Evolutionary conservation across 2,888 invertebrate species (phyloP), one percentile per base, ranked within the genome.

Genomic region (Chaitophorus viminalis): DNA sequence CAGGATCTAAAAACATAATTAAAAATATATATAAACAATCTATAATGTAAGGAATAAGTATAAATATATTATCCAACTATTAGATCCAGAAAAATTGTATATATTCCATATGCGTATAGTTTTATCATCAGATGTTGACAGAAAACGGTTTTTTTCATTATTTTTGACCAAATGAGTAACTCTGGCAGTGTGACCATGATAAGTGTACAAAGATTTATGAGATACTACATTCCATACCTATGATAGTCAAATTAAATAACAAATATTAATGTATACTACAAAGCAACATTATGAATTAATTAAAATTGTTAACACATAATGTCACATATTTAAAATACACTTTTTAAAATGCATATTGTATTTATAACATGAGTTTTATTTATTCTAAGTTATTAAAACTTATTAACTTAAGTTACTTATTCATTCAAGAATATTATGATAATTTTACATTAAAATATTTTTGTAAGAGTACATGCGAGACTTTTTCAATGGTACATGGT

Each of bases 41-140:
- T 1, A 36, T 33, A 52, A 33, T n/a, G 5, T 54, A 17, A 33
- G 29, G 29, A 85, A 86, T 46, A 11, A 82, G 52, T 14, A 60
- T 21, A 60, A 75, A 39, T 17, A 72, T 87, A 60, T 54, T 46
- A 31, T 87, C n/a, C n/a, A n/a, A 87, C 87, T 60, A 52, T 74
- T n/a, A 74, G 31, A 65, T 52, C 81, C 60, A n/a, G 82, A 52
- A 31, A 75, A 77, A 31, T 54, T 81, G 21, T 88, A 60, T 65
- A 89, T 21, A 68, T 78, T 84, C 89, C 89, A 89, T 74, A 89
- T 82, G 21, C 82, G 65, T 46, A 89, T 85, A 18, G 77, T 82
- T n/a, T 65, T 46, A 36, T 89, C 89, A 74, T 88, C 82, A 36
- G 89, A 89, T 25, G 89, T 82, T 17, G 89, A 89, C 68, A 89